Evolutionary conservation across 1,140 invertebrate species (phyloP), one percentile per base, ranked within the genome.

Genomic region (Xylocopa sonorina): DNA sequence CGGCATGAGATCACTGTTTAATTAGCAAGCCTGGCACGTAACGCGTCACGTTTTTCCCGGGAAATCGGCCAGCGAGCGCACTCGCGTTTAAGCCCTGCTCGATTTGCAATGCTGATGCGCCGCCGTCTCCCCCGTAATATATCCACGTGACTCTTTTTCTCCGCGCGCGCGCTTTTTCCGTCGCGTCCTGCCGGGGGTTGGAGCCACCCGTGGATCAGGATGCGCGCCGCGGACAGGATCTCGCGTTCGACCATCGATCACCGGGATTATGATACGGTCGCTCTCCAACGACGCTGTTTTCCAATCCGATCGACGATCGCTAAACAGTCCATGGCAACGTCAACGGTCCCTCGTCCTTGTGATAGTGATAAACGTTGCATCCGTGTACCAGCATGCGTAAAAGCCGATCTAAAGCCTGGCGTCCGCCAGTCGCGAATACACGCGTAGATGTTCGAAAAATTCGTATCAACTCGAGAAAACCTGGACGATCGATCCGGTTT

Each of bases 41-140:
- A 46, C 76, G 69, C 43, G 81, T 82, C 63, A 74, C 76, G 69
- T 82, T 74, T 81, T 82, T 73, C 81, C 57, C 41, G 62, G 63
- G 77, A 82, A 82, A 82, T 80, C 69, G 62, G 16, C 24, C 76
- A 48, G 32, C 51, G 21, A 27, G 62, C 10, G 62, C n/a, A n/a
- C n/a, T n/a, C n/a, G n/a, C n/a, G n/a, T n/a, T 63, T 55, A 57
- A 58, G 27, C n/a, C 29, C 18, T n/a, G 24, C 0, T 14, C 46
- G 14, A 82, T 82, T 79, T 80, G 81, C 81, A 82, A 74, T 82
- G 69, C 68, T 50, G 76, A 80, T 82, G 29, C 53, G 27, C 29
- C 12, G 12, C 41, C 12, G 12, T 32, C 43, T 69, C 43, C 58
- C 27, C 2, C 34, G 9, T n/a, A n/a, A n/a, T n/a, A n/a, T n/a